Evolutionary conservation across 1,140 invertebrate species (phyloP).

Genomic region (Lineus longissimus): DNA sequence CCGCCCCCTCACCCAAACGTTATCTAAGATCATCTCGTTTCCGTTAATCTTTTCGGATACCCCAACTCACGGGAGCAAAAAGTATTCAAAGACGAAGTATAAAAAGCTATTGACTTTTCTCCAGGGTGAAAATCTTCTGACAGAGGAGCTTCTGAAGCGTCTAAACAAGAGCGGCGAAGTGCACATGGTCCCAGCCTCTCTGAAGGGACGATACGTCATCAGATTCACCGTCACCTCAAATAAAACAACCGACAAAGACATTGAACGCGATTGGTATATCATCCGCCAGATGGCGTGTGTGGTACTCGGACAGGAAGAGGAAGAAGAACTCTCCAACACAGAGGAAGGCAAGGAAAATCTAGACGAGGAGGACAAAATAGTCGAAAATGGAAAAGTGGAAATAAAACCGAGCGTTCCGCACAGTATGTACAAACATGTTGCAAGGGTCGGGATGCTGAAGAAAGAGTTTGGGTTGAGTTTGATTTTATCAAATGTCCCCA

Average conservation of each 20-base stretch:
- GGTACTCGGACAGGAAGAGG: conserved; percentile 54
- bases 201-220: conserved; percentile 80
- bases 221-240: conserved; percentile 89
- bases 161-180: conserved; percentile 49
- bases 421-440: not conserved
- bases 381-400: conserved; percentile 14
- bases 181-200: conserved; percentile 52
- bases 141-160: conserved; percentile 48
- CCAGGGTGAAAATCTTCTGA: conserved; percentile 49
- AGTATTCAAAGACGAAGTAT: no score
- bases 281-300: conserved; percentile 75
- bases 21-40: no score
- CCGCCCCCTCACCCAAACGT: no score
- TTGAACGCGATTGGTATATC: conserved; percentile 81
- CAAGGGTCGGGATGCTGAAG: conserved; percentile 21
- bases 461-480: conserved; percentile 85
- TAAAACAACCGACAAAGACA: conserved; percentile 82
- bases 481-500: conserved; percentile 83
- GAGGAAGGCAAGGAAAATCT: conserved; percentile 41
- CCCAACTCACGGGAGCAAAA: no score
- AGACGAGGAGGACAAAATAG: conserved; percentile 30
- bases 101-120: no score
- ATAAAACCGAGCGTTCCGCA: not conserved
- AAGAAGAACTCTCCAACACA: conserved; percentile 5
- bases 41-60: no score